Evolutionary conservation across 2,113 vertebrate genomes (phyloP), one percentile per base, ranked within the genome.

Genomic region (Tetraodon nigroviridis): DNA sequence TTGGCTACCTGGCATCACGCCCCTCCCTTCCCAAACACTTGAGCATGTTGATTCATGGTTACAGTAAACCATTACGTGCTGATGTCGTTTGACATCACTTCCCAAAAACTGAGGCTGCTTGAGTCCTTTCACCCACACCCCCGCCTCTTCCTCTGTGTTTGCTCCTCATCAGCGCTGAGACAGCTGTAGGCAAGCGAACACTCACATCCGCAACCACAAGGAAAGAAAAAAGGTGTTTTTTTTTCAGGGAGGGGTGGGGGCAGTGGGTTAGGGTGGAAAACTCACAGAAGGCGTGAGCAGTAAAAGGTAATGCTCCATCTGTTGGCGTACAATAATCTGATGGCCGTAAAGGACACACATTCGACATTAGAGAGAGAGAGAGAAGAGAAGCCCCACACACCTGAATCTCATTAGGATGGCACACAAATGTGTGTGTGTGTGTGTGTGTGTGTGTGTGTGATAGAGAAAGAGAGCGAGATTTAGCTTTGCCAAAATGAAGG

Each of bases 51-150:
- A 89, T 86, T 89, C 87, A 87, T 70, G 58, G 64, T 86, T 87
- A 89, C 85, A 85, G 87, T 86, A 89, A 89, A 89, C 83, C 81
- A 80, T 83, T 73, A 83, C 61, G 76, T 64, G 75, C 75, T 85
- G 80, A 86, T 76, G 84, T 85, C 79, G 81, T 84, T 64, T 67
- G 72, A 85, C 82, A 87, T 79, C 22, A 83, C 79, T 89, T 90
- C 88, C 87, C 81, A 88, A 78, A 78, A 80, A 67, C 86, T 81
- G 59, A 75, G 79, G 71, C 79, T 69, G 82, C 68, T 68, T 78
- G 85, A 89, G 90, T 90, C 92, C 86, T 70, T 84, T 86, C 87
- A 89, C 88, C 90, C 89, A 85, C 50, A 89, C 87, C 82, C 89
- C 82, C 29, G 82, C 89, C 69, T 71, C 76, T 71, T 75, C 75